Evolutionary conservation across 2,888 invertebrate species (phyloP).

Genomic region (Metalampra italica): DNA sequence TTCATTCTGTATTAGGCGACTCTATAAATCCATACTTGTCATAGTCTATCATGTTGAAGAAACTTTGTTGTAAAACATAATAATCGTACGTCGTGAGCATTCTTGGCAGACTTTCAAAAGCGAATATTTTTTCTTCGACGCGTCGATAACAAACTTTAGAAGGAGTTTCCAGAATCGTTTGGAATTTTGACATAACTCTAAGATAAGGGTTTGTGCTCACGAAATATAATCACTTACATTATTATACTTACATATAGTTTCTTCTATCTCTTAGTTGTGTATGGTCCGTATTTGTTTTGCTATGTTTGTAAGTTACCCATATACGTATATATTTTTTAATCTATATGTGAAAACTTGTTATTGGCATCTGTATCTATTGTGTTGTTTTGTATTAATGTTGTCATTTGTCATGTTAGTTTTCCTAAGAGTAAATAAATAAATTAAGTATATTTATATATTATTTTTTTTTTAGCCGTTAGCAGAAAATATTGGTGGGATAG

Average conservation of each 20-base stretch:
- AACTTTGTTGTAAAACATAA: background rate
- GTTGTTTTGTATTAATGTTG: too few species aligned
- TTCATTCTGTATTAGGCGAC: too few species aligned
- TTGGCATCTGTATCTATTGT: background rate
- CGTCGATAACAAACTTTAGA: conserved; percentile 26
- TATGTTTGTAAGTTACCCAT: too few species aligned
- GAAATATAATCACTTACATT: background rate
- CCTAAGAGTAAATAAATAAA: too few species aligned
- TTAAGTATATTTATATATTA: too few species aligned
- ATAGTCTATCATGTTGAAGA: background rate
- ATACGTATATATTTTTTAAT: too few species aligned
- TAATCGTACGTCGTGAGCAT: background rate
- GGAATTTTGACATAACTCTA: conserved; percentile 60
- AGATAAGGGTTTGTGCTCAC: conserved; percentile 16
- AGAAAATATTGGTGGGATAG: too few species aligned
- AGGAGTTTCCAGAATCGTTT: conserved; percentile 39
- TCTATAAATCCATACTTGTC: too few species aligned
- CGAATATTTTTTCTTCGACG: conserved; percentile 20
- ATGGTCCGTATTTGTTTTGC: too few species aligned
- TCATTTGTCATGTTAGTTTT: too few species aligned
- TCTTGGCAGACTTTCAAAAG: background rate
- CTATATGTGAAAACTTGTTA: background rate
- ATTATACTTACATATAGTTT: background rate
- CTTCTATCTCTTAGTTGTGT: too few species aligned
- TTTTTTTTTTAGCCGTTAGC: too few species aligned